Evolutionary conservation across 2,797 vertebrate genomes (phyloP).

Genomic region (Tamandua tetradactyla): DNA sequence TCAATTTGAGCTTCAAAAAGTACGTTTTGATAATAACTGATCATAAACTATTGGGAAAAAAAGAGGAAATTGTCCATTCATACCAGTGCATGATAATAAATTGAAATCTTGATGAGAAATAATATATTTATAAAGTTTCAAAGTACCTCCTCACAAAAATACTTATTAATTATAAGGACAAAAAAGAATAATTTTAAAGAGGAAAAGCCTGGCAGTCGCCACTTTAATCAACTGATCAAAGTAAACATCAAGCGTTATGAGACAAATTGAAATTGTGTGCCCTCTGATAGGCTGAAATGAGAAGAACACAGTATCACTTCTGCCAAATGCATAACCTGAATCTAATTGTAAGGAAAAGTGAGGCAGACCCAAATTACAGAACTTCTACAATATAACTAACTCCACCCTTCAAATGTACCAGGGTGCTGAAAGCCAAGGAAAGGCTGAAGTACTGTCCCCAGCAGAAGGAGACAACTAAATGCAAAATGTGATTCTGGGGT

Average conservation of each 20-base stretch:
- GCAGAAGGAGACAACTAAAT: not conserved
- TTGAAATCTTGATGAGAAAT: not conserved
- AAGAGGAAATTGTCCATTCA: not conserved
- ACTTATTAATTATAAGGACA: not conserved
- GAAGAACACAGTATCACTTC: not conserved
- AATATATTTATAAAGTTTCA: not conserved
- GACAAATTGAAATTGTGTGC: not conserved
- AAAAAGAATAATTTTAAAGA: not conserved
- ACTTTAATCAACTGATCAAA: not conserved
- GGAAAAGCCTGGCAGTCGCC: not conserved
- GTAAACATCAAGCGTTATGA: not conserved
- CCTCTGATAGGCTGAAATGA: not conserved
- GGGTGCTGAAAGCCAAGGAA: not conserved
- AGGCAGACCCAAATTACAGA: not conserved
- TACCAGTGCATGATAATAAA: not conserved
- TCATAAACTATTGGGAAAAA: not conserved
- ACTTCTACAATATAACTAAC: not conserved
- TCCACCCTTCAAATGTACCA: not conserved
- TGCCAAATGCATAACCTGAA: not conserved
- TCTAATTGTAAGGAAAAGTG: not conserved
- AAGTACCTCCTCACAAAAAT: not conserved
- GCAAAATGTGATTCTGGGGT: not conserved
- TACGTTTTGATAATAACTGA: no score
- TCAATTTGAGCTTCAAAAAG: conserved; percentile 4
- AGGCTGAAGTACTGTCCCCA: not conserved